Conservation (phyloP, 2,797 vertebrate genomes). For the Threskiornis aethiopicus region DNA sequence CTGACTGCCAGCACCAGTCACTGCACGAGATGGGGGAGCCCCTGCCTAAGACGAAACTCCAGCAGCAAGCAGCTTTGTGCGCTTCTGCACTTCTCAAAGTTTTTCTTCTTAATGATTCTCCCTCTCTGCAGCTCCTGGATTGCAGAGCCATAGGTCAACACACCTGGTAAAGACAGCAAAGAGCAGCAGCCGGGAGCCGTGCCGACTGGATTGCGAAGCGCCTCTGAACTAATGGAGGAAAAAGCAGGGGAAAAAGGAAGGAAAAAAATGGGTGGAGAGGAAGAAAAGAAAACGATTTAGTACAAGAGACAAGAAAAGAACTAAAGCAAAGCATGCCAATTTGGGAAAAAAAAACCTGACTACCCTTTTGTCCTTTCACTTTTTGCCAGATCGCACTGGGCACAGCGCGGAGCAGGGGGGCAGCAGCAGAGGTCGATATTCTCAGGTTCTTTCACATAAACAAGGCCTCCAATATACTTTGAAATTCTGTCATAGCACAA, state of each 20-base stretch:
- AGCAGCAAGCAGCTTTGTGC: accelerated
- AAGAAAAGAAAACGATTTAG: neutral
- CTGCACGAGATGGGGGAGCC: accelerated
- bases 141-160: neutral
- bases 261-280: neutral
- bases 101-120: no score
- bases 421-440: neutral
- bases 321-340: accelerated
- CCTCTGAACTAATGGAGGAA: neutral
- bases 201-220: accelerated
- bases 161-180: neutral
- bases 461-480: neutral
- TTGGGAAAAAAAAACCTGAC: neutral
- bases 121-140: neutral
- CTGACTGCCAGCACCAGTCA: accelerated
- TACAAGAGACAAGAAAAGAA: neutral
- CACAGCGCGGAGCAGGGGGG: accelerated
- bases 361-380: neutral
- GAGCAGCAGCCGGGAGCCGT: accelerated
- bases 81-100: neutral
- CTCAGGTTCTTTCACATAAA: neutral
- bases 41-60: accelerated
- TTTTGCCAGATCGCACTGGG: neutral
- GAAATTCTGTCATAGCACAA: neutral
- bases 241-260: neutral